These are phyloP conservation scores for Aphelocoma californica DNA, from an alignment of 2,797 vertebrate genomes.

Conservation along the genomic window DNA sequence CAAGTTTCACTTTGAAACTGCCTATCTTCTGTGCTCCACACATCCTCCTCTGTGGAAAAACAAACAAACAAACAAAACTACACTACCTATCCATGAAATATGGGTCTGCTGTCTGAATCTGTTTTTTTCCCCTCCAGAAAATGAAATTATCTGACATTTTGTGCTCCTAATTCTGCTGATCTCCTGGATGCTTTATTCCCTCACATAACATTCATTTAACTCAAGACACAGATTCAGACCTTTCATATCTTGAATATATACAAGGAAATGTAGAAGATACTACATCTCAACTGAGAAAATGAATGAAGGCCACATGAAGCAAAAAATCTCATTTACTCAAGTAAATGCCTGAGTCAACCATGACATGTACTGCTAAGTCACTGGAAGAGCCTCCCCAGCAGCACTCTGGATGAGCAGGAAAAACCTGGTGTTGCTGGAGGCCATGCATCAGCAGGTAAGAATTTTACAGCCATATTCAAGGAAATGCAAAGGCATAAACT, in stretches of 20 bases:
- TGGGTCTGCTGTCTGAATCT: background rate
- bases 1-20: background rate
- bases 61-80: background rate
- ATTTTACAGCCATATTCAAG: constrained; percentile 3
- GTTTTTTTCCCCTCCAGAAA: background rate
- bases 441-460: background rate
- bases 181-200: background rate
- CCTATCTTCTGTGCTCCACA: background rate
- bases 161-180: background rate
- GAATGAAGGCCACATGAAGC: background rate
- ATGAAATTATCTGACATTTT: background rate
- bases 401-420: background rate
- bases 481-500: constrained; percentile 19
- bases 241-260: background rate
- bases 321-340: background rate
- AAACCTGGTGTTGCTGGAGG: background rate
- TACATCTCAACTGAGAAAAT: background rate
- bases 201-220: background rate
- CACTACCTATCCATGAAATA: background rate
- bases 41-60: background rate
- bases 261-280: background rate
- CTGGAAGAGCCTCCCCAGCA: background rate
- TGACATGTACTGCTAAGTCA: background rate
- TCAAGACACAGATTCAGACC: background rate
- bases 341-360: background rate